These are phyloP conservation scores for Typhlichthys eigenmanni DNA, from an alignment of 2,797 vertebrate genomes.

Conservation along the genomic window DNA sequence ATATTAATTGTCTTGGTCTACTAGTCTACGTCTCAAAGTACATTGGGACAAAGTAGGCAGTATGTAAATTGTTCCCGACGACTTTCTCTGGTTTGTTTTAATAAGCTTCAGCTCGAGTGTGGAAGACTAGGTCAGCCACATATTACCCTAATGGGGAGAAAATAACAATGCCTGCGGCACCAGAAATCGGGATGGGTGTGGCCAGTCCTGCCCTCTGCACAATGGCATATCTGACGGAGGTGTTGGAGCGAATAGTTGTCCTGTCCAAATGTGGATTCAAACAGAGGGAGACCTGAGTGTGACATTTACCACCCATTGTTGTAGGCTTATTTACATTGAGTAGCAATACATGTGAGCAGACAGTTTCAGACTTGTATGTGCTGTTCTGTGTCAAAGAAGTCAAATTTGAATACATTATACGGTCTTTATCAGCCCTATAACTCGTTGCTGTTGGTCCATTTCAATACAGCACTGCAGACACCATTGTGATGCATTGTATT, in stretches of 20 bases:
- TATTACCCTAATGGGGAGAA: conserved; percentile 58
- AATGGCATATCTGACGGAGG: conserved; percentile 49
- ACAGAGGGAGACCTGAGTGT: conserved; percentile 3
- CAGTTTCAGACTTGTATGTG: not conserved
- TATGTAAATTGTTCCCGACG: too few relatives aligned
- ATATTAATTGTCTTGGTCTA: too few relatives aligned
- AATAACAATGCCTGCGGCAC: conserved; percentile 79
- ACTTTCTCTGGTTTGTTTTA: too few relatives aligned
- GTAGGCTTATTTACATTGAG: not conserved
- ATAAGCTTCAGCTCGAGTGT: too few relatives aligned
- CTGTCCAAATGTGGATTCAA: conserved; percentile 32
- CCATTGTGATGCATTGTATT: too few relatives aligned
- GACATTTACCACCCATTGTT: conserved; percentile 24
- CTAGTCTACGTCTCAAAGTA: too few relatives aligned
- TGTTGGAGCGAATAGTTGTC: conserved; percentile 37
- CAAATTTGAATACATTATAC: conserved; percentile 11
- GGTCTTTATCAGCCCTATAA: not conserved
- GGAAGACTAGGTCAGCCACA: conserved; percentile 26
- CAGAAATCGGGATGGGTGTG: conserved; percentile 83
- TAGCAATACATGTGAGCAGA: not conserved
- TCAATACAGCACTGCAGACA: too few relatives aligned
- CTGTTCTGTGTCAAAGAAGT: not conserved
- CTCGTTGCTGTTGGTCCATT: too few relatives aligned
- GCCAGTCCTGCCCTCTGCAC: conserved; percentile 61
- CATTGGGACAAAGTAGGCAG: too few relatives aligned